Base-by-base conservation (phyloP, 2,797 vertebrate genomes). In the Rhyacichthys aspro region DNA sequence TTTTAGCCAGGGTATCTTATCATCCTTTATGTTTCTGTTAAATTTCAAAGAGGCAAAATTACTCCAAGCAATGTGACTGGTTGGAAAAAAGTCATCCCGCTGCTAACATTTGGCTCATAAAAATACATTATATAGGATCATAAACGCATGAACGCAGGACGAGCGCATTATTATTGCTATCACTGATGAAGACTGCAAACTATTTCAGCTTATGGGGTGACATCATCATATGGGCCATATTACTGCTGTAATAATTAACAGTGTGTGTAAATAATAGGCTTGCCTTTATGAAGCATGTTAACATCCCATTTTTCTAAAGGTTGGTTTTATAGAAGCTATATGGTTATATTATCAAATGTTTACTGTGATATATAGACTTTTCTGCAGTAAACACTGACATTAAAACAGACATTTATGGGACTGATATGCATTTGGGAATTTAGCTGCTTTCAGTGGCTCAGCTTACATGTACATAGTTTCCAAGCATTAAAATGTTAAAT, bases 61-160 rank as follows among this genome's bases (percentile, higher is more conserved):
- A 16, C 54, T 43, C 8, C 5, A 4, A 69, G 42, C 12, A 0
- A 8, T 55, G 9, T n/a, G 23, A 79, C 16, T 48, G 55, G 67
- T 65, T 65, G 3, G 2, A 58, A 74, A 58, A 69, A 56, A 63
- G 54, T 54, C 7, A n/a, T 57, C 47, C 9, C n/a, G 6, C 37
- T 53, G 67, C 67, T 59, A 75, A 73, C 71, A 64, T 73, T 69
- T 67, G 70, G 47, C 74, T 76, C 62, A 48, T 80, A 72, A n/a
- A 82, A 83, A 68, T 18, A 11, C 55, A 55, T 74, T 61, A 63
- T 46, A 57, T 48, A 17, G 55, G 55, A 72, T 54, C 67, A 69
- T 79, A 79, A 86, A 87, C 82, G 74, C 76, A 28, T 70, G 61
- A 69, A 62, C 48, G 16, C 43, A 42, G 68, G 55, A 55, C 28